Evolutionary conservation across 2,797 vertebrate genomes (phyloP).

Genomic region (Thamnophis elegans): DNA sequence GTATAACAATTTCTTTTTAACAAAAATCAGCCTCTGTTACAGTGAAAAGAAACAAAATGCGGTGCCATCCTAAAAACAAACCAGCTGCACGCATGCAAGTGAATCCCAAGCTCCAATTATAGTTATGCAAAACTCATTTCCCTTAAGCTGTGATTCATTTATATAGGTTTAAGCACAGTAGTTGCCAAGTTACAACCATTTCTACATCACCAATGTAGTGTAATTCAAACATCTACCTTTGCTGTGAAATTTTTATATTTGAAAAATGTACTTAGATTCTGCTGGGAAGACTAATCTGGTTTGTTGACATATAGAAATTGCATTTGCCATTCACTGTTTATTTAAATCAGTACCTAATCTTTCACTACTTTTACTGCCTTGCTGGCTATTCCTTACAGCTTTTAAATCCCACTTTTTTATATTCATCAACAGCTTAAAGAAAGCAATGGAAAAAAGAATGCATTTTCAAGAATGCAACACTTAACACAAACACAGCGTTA

Average conservation of each 20-base stretch:
- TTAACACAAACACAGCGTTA: slow-evolving; percentile 36
- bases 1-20: background rate
- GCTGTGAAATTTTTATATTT: background rate
- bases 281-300: slow-evolving; percentile 27
- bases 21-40: accelerated
- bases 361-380: slow-evolving; percentile 5
- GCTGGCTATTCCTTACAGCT: slow-evolving; percentile 8
- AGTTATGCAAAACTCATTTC: slow-evolving; percentile 20
- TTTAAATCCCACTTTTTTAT: slow-evolving; percentile 23
- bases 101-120: background rate
- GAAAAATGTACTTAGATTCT: slow-evolving; percentile 33
- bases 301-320: slow-evolving; percentile 24
- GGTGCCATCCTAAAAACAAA: background rate
- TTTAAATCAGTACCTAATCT: slow-evolving; percentile 37
- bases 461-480: background rate
- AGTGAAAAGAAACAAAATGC: background rate
- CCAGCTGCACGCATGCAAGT: background rate
- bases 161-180: background rate
- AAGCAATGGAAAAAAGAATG: slow-evolving; percentile 4
- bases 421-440: slow-evolving; percentile 1
- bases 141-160: slow-evolving; percentile 15
- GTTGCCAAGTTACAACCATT: slow-evolving; percentile 7
- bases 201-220: background rate
- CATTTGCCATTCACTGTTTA: slow-evolving; percentile 21
- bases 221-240: background rate